Base-by-base conservation (phyloP, 2,888 invertebrate species). In the Aspidapion aeneum region DNA sequence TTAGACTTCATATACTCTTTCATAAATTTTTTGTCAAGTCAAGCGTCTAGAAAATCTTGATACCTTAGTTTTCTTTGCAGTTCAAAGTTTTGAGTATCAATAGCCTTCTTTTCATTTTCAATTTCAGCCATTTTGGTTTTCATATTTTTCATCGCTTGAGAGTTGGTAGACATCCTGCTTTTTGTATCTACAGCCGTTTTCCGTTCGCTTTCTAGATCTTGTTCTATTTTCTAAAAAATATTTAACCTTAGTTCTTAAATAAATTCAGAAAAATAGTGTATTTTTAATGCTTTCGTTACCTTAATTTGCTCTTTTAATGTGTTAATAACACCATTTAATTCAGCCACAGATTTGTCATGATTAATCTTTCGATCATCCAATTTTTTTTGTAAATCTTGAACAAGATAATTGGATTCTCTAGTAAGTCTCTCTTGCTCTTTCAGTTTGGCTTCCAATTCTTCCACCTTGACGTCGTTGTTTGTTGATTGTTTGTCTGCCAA, bases 101-200 rank as follows among this genome's bases (percentile, higher is more conserved):
- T 66, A n/a, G 80, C 79, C 21, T 78, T 77, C 19, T 78, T 79
- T 49, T 79, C 79, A 35, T 75, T 77, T 67, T 83, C 80, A 35
- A 82, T 68, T 17, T 82, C 81, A 51, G 80, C 76, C 1, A 81
- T 73, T 72, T 82, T 81, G 63, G 74, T 73, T 65, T 77, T 80
- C 55, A 83, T 69, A 64, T 71, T 62, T 61, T 81, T 80, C 18
- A 82, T 73, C 68, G 81, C 81, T 66, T 81, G 78, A 20, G 81
- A 70, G 60, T 71, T 71, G 1, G 68, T 65, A 12, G 51, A 64
- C 57, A 66, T 73, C 59, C 73, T 73, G 20, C 67, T 71, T 64
- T 73, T 73, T 55, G 68, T 63, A 16, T 76, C 75, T 1, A 60
- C 48, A 7, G 67, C 66, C 17, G 55, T 55, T 56, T 72, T 73